phyloP scores from a whole-genome alignment of 2,888 invertebrate genomes.

The Metellina segmentata region DNA sequence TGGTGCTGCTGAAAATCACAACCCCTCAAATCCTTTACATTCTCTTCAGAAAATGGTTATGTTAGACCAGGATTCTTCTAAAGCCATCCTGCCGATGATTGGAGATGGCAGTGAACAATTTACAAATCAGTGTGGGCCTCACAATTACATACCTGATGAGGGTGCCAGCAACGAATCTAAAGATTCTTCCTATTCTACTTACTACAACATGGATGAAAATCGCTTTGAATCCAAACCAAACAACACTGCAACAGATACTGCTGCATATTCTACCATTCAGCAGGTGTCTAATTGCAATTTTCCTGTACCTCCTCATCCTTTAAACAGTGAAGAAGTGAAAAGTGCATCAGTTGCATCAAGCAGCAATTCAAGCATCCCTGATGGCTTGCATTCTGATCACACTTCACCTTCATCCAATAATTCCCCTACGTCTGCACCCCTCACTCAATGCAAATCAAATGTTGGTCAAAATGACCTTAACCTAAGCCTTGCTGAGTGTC shows the following conservation, averaged over 20 bases:
- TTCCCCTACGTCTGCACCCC: conserved; percentile 25
- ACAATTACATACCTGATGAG: conserved; percentile 60
- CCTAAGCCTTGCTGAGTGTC: conserved; percentile 47
- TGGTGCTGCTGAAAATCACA: conserved; percentile 34
- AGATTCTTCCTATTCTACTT: conserved; percentile 77
- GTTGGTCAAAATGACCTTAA: conserved; percentile 36
- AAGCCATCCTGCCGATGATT: conserved; percentile 48
- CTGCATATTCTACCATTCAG: conserved; percentile 59
- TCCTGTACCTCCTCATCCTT: conserved; percentile 53
- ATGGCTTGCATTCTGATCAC: conserved; percentile 39
- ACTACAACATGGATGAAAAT: conserved; percentile 78
- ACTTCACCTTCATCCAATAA: conserved; percentile 23
- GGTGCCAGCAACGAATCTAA: conserved; percentile 66
- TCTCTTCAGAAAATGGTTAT: conserved; percentile 79
- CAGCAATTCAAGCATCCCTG: conserved; percentile 44
- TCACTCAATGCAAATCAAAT: conserved; percentile 45
- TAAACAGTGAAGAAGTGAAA: conserved; percentile 42
- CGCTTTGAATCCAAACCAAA: conserved; percentile 76
- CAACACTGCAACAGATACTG: conserved; percentile 33
- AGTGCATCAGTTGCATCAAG: background rate
- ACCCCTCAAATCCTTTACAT: conserved; percentile 78
- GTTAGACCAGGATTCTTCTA: conserved; percentile 72
- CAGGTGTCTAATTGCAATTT: conserved; percentile 68
- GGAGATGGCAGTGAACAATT: conserved; percentile 63
- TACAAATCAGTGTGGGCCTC: conserved; percentile 57